Evolutionary conservation across 2,888 invertebrate species (phyloP), one percentile per base, ranked within the genome.

Genomic region (Xestoiulus laeticollis): DNA sequence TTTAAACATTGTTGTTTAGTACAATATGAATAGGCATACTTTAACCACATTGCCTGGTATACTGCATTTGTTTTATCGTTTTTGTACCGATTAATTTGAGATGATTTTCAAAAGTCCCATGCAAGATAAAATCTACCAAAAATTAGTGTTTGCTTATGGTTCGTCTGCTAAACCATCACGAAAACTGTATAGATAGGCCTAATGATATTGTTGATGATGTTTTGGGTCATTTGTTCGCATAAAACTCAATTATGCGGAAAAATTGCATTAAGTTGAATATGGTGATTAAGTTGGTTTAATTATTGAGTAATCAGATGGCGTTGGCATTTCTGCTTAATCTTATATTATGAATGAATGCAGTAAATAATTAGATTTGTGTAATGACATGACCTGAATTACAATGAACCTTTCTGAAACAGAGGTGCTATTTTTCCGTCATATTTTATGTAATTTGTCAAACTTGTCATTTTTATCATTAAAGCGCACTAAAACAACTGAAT

Each of bases 171-270:
- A 48, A 48, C 16, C 48, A 48, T 12, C 12, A 19, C 48, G 48
- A 48, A n/a, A 48, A 48, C 48, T 48, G 19, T 48, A 48, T 12
- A 16, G 4, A 48, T 68, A 22, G 22, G 68, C 26, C 26, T 68
- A 68, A 68, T 68, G 68, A 26, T 68, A 22, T 22, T 26, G 68
- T 12, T 68, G 68, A 26, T 68, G 19, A 30, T 68, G n/a, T 26
- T 78, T 78, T 30, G 78, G 30, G 30, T 78, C 30, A 78, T 78
- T 78, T 78, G 4, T 78, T 78, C 78, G 26, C 78, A 78, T 78
- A 30, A 78, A 78, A 78, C 30, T 78, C 78, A 78, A 78, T 78
- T 78, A 78, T 78, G 30, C 78, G 78, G 78, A 78, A 78, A 78
- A 78, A 78, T 78, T 78, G 78, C 78, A 78, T 14, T 14, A 78